A percentile compares a stretch with the other conserved stretches of the same genome.
phyloP scores from a whole-genome alignment of 2,113 vertebrate species.

The Cinclus cinclus region DNA sequence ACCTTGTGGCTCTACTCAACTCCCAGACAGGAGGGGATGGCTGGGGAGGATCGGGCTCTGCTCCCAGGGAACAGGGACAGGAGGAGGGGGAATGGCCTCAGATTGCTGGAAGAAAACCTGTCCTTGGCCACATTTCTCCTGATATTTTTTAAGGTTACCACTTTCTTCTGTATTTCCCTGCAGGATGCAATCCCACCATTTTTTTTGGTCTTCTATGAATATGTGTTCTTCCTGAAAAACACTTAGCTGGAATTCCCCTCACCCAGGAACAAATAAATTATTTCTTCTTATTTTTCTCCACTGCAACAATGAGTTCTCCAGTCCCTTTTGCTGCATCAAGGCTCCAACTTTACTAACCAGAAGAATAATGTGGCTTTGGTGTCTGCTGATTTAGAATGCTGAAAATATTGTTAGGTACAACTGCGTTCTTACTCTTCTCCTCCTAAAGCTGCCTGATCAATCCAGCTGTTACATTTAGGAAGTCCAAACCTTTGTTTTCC shows the following conservation, averaged over 20 bases:
- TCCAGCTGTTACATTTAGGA: not conserved
- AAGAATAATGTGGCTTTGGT: not conserved
- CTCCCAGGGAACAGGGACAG: not conserved
- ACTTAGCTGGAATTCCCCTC: not conserved
- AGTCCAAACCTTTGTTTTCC: not conserved
- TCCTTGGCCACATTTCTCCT: not conserved
- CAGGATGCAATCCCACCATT: not conserved
- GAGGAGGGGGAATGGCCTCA: accelerated
- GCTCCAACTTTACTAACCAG: not conserved
- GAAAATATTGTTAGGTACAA: not conserved
- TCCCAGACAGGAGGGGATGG: not conserved
- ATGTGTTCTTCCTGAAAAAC: not conserved
- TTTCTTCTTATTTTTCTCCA: not conserved
- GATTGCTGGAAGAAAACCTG: not conserved
- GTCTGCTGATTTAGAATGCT: not conserved
- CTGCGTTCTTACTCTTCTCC: not conserved
- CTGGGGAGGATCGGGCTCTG: accelerated
- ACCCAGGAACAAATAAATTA: not conserved
- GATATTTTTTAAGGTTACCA: not conserved
- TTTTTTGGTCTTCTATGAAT: not conserved
- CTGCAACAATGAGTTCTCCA: not conserved
- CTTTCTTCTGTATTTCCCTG: not conserved
- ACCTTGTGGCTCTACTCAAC: not conserved
- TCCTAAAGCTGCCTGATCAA: not conserved
- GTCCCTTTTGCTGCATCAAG: not conserved